Percentiles rank a stretch among this genome's conserved stretches.
These are phyloP conservation scores for Cantharis lateralis DNA, from an alignment of 2,888 invertebrate genomes.

Conservation along the genomic window DNA sequence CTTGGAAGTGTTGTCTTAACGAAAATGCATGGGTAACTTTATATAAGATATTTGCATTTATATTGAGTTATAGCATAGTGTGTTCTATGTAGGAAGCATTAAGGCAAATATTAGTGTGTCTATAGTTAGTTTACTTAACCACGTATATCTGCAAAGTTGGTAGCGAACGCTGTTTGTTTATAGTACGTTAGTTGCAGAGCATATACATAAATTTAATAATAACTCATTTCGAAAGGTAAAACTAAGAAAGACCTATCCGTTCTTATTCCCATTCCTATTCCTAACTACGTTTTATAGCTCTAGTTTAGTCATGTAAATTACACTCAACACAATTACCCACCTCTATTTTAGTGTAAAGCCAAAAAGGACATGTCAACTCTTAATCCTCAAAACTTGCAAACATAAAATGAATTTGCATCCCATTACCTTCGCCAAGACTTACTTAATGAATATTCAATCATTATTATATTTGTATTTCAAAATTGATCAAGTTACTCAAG, in stretches of 20 bases:
- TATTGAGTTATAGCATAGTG: constrained; percentile 54
- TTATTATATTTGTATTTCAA: background rate
- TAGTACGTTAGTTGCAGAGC: constrained; percentile 32
- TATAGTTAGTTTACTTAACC: constrained; percentile 52
- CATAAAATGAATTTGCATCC: background rate
- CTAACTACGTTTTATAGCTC: background rate
- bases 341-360: background rate
- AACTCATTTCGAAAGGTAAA: constrained; percentile 16
- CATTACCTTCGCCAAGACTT: background rate
- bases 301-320: background rate
- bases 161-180: constrained; percentile 51
- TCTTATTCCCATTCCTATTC: background rate
- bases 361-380: background rate
- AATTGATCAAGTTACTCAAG: background rate
- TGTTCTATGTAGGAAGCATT: constrained; percentile 48
- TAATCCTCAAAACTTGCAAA: background rate
- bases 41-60: constrained; percentile 58
- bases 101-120: constrained; percentile 56
- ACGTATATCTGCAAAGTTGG: constrained; percentile 52
- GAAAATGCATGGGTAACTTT: constrained; percentile 55
- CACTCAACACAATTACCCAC: background rate
- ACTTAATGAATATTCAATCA: background rate
- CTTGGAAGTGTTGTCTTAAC: constrained; percentile 53
- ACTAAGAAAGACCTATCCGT: background rate
- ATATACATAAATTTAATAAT: constrained; percentile 13